Percentiles rank a stretch among this genome's conserved stretches.
phyloP scores from a whole-genome alignment of 2,888 invertebrate genomes.

The Ornithoptera alexandrae region DNA sequence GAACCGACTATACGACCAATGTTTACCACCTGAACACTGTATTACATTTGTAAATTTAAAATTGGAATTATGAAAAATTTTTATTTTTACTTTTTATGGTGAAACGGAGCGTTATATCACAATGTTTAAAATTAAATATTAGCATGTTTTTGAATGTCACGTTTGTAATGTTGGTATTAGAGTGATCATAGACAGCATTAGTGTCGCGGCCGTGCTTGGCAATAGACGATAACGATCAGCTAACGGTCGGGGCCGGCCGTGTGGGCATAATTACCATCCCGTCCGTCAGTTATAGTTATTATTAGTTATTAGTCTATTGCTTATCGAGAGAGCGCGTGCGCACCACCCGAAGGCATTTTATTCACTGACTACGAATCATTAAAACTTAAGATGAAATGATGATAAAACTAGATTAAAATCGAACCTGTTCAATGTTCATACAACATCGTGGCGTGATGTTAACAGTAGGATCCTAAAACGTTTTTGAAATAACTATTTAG shows the following conservation, averaged over 20 bases:
- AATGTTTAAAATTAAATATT: not conserved
- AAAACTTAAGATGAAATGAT: conserved; percentile 18
- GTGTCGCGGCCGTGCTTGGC: conserved; percentile 21
- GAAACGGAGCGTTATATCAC: not conserved
- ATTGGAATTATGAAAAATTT: not conserved
- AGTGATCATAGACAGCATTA: conserved; percentile 4
- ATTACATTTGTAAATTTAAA: not conserved
- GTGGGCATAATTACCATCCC: conserved; percentile 40
- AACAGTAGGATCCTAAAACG: not conserved
- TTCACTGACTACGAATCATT: conserved; percentile 12
- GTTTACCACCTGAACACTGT: no score
- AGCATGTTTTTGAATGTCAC: not conserved
- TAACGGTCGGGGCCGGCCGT: conserved; percentile 34
- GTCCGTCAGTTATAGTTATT: conserved; percentile 38
- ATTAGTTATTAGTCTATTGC: conserved; percentile 42
- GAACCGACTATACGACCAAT: no score
- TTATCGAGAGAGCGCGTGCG: conserved; percentile 40
- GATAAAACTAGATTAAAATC: not conserved
- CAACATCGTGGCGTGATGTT: not conserved
- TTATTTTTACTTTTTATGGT: not conserved
- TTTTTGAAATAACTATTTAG: not conserved
- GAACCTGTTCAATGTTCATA: no score
- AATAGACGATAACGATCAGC: conserved; percentile 32
- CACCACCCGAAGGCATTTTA: conserved; percentile 35
- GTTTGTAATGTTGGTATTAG: not conserved